Percentiles rank a stretch among this genome's conserved stretches.
Evolutionary conservation across 92 coral and sea anemone genomes (phyloP).

Genomic region (Epizoanthus fatuus): DNA sequence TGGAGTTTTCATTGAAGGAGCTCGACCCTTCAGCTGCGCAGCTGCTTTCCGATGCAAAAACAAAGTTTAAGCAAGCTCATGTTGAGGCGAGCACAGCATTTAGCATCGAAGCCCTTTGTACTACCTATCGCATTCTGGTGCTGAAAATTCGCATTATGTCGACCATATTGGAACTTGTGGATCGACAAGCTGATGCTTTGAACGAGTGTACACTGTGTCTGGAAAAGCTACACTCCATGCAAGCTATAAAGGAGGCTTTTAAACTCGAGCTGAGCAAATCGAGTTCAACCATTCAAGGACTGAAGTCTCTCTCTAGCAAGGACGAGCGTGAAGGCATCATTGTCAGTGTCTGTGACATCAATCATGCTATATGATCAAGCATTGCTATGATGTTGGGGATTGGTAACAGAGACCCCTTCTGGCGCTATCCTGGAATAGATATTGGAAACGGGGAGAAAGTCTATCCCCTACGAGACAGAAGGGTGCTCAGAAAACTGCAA

Average conservation of each 20-base stretch:
- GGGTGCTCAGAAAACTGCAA: neutral
- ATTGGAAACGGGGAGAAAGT: neutral
- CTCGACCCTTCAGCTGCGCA: too few species aligned
- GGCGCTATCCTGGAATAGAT: neutral
- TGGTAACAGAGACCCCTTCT: neutral
- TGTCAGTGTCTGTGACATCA: neutral
- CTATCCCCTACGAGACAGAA: neutral
- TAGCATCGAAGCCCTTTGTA: too few species aligned
- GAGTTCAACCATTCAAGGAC: too few species aligned
- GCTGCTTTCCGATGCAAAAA: too few species aligned
- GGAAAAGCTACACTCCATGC: neutral
- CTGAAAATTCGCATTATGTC: neutral
- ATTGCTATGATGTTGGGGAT: neutral
- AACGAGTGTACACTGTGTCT: neutral
- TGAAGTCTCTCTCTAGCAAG: neutral
- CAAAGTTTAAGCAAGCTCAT: too few species aligned
- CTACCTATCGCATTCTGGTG: too few species aligned
- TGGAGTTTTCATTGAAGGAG: too few species aligned
- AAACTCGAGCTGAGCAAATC: neutral
- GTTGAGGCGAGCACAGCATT: too few species aligned
- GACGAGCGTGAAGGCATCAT: neutral
- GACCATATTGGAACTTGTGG: neutral
- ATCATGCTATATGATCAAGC: neutral
- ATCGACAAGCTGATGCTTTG: neutral
- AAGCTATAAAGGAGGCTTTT: neutral